A percentile compares a stretch with the other conserved stretches of the same genome.
Evolutionary conservation across 2,797 vertebrate species (phyloP).

Genomic region (Sternarchorhynchus goeldii): DNA sequence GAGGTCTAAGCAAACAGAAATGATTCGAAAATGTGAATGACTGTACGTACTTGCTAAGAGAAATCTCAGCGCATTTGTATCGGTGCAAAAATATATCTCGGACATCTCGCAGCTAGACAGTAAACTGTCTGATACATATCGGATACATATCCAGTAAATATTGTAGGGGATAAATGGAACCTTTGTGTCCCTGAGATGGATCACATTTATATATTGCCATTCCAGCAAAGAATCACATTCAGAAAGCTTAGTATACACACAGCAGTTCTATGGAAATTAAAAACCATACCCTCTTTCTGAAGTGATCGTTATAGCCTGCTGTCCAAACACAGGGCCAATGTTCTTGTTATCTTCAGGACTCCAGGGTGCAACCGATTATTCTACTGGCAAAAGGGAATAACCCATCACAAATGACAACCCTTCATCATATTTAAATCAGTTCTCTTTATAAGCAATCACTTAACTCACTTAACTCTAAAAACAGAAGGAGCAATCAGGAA

Average conservation of each 20-base stretch:
- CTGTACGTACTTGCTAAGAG: not conserved
- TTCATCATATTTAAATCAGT: not conserved
- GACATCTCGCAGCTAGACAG: not conserved
- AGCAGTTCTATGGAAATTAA: not conserved
- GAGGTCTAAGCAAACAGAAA: not conserved
- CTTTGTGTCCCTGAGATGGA: not conserved
- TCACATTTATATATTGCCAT: not conserved
- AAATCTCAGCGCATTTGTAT: not conserved
- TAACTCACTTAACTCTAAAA: not conserved
- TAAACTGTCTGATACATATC: not conserved
- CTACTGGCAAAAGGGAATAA: not conserved
- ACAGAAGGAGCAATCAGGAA: not conserved
- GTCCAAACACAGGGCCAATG: not conserved
- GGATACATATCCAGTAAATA: not conserved
- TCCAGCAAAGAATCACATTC: not conserved
- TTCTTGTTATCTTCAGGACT: constrained; percentile 26
- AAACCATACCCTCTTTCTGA: not conserved
- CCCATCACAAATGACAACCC: not conserved
- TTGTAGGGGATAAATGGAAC: not conserved
- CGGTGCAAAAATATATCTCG: not conserved
- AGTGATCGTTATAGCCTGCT: not conserved
- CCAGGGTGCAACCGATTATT: not conserved
- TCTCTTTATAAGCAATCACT: not conserved
- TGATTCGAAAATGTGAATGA: no score
- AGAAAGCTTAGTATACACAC: not conserved